phyloP scores from a whole-genome alignment of 1,140 invertebrate species.

The honey bee (Apis mellifera) region Amel_HAv3.1 CM009944.2:5225001-5225500 shows the following conservation, averaged over 20 bases:
- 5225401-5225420: too few relatives aligned
- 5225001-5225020: slow-evolving; percentile 19
- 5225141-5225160: slow-evolving; percentile 44
- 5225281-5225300: too few relatives aligned
- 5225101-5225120: slow-evolving; percentile 12
- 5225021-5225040: neutral
- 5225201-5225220: slow-evolving; percentile 27
- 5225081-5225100: slow-evolving; percentile 29
- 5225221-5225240: neutral
- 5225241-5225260: neutral
- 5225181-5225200: neutral
- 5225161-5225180: slow-evolving; percentile 29
- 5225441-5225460: too few relatives aligned
- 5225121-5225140: slow-evolving; percentile 32
- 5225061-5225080: slow-evolving; percentile 13
- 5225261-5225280: neutral
- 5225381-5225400: too few relatives aligned
- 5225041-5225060: neutral
- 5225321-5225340: too few relatives aligned
- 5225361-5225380: too few relatives aligned
- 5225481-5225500: too few relatives aligned
- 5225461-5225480: too few relatives aligned
- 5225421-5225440: too few relatives aligned
- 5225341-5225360: too few relatives aligned
- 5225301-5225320: neutral